Base-by-base conservation (phyloP, 2,113 vertebrate species). In the Bothrops jararaca region DNA sequence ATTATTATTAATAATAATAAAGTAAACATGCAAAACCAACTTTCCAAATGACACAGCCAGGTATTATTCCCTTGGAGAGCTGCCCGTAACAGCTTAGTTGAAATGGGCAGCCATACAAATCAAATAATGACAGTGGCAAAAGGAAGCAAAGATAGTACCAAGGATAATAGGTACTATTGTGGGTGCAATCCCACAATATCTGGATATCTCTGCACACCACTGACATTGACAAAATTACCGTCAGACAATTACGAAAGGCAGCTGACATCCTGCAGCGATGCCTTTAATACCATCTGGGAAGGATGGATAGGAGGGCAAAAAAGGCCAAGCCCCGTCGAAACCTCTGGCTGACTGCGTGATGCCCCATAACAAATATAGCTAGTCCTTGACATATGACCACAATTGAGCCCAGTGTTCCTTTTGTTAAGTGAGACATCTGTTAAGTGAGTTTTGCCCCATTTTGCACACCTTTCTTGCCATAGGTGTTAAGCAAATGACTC, bases 21-120 rank as follows among this genome's bases (percentile, higher is more conserved):
- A 74, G 92, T 95, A 93, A 45, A 90, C 95, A 89, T 93, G 89
- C 92, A 93, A 90, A 24, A 24, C 29, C 22, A 54, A 4, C 74
- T 39, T 9, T 57, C 26, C 56, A 39, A 52, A 1, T 11, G 11
- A 57, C 9, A 20, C 34, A 34, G 4, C 1, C 12, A 42, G 2
- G 3, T 85, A 1, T 42, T 80, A 80, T 42, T 80, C n/a, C 18
- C 22, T 20, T 42, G 7, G 34, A 3, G 18, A 80, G 18, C 34
- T 9, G 74, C 34, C 74, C 18, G 1, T 39, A 80, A 22, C 39
- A 9, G 34, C 34, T 80, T 22, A 42, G 18, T 22, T 42, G 34
- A 80, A 34, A 80, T 9, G 6, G 15, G 69, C n/a, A 6, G n/a
- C 69, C n/a, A 5, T 13, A 29, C 26, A 69, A n/a, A n/a, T 69